These are phyloP conservation scores for Dicyrtomina minuta DNA, from an alignment of 2,888 invertebrate species.

Conservation along the genomic window DNA sequence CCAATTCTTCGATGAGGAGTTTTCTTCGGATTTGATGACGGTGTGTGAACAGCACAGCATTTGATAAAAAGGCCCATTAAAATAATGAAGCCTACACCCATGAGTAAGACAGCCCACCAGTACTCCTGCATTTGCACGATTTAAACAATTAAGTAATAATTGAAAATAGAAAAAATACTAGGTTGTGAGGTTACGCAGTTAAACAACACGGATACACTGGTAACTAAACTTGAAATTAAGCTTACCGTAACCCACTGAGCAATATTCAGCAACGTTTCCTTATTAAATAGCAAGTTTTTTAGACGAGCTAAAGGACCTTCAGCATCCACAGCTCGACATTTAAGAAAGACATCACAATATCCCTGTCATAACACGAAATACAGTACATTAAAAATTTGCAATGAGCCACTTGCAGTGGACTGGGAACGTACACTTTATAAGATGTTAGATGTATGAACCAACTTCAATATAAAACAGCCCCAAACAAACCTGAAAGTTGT, in stretches of 20 bases:
- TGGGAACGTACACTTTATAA: too few relatives aligned
- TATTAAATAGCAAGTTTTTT: conserved; percentile 91
- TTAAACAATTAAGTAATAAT: conserved; percentile 40
- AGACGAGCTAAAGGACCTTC: conserved; percentile 95
- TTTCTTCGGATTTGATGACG: conserved; percentile 96
- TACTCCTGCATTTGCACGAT: conserved; percentile 69
- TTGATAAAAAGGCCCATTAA: conserved; percentile 96
- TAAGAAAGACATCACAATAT: conserved; percentile 98
- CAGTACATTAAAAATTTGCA: too few relatives aligned
- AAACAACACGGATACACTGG: too few relatives aligned
- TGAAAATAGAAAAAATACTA: background rate
- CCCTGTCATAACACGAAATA: conserved; percentile 64
- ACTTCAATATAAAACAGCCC: too few relatives aligned
- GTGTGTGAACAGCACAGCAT: conserved; percentile 99
- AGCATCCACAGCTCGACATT: conserved; percentile 97
- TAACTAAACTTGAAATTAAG: conserved; percentile 33
- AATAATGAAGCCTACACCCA: conserved; percentile 86
- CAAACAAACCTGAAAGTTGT: conserved; percentile 88
- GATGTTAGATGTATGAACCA: too few relatives aligned
- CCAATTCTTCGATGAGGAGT: conserved; percentile 90
- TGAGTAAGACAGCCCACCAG: conserved; percentile 93
- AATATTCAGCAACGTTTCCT: conserved; percentile 80
- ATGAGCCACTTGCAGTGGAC: conserved; percentile 1
- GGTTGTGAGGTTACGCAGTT: too few relatives aligned
- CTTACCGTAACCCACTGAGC: conserved; percentile 87